Evolutionary conservation across 2,888 invertebrate species (phyloP), one percentile per base, ranked within the genome.

Genomic region (Prosopocoilus inquinatus): DNA sequence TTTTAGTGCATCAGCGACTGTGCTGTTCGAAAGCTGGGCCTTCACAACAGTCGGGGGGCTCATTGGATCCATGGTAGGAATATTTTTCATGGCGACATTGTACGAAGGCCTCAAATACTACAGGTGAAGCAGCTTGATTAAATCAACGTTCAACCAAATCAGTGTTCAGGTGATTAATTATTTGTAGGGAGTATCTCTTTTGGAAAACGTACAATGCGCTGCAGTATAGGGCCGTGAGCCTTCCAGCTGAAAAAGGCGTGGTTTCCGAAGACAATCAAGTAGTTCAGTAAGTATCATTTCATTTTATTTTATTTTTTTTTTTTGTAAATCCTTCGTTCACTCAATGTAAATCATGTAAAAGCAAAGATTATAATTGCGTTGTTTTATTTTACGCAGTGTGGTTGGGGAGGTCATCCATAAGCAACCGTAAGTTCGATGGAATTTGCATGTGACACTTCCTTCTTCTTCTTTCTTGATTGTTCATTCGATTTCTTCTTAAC

Each of bases 81-180:
- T 98, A 69, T 92, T 96, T 73, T 80, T 95, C 60, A 85, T 97
- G 84, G 96, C 96, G 4, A 85, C 95, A 50, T 80, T 96, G 20
- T 98, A 98, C 76, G 98, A 99, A 81, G 96, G 95, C 0, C 83
- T 99, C 2, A 98, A 97, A 80, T 95, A 93, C 79, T 88, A 86
- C 65, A 81, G 88, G 77, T 83, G 78, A 67, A 72, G 20, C 32
- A 48, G 16, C 47, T 11, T n/a, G 3, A 15, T 9, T 9, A 13
- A 20, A 12, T 15, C 28, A 16, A 16, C 2, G 20, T 38, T 49
- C 9, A 32, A 20, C 28, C 43, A 43, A 44, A 34, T 47, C n/a
- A 36, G 15, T 39, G 8, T 9, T 7, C 16, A n/a, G 11, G 15
- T 12, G 9, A 32, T 20, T 11, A 33, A 32, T 35, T 28, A 41